phyloP scores from a whole-genome alignment of 1,140 invertebrate species.

The Ctenoplectra terminalis region DNA sequence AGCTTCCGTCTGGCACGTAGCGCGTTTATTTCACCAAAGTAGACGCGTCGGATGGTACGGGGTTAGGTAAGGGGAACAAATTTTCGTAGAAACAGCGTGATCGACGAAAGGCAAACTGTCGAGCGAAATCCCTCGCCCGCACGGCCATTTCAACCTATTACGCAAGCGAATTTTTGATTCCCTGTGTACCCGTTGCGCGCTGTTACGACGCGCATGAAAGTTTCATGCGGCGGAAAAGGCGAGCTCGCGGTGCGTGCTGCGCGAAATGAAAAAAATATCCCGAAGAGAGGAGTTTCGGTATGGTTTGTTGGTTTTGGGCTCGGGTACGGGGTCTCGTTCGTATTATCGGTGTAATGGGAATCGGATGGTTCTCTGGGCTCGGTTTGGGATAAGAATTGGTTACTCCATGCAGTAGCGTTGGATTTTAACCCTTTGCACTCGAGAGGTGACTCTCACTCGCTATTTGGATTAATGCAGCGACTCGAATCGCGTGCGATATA shows the following conservation, averaged over 20 bases:
- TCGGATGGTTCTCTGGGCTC: too few species aligned
- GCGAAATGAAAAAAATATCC: conserved; percentile 12
- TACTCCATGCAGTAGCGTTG: too few species aligned
- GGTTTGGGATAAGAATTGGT: too few species aligned
- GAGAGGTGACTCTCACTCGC: too few species aligned
- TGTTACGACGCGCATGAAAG: conserved; percentile 28
- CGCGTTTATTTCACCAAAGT: conserved; percentile 40
- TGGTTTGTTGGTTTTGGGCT: background rate
- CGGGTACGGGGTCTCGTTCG: background rate
- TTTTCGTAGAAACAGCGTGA: background rate
- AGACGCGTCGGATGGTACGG: background rate
- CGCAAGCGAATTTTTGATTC: conserved; percentile 39
- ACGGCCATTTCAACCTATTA: conserved; percentile 23
- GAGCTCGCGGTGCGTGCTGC: background rate
- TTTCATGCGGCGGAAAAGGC: conserved; percentile 32
- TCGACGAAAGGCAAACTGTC: conserved; percentile 19
- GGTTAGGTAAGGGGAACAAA: background rate
- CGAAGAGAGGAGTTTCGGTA: background rate
- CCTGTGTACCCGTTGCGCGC: background rate
- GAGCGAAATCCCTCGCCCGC: background rate
- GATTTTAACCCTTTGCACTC: too few species aligned
- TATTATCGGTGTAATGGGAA: background rate
- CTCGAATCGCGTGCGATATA: too few species aligned
- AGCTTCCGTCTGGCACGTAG: conserved; percentile 31
- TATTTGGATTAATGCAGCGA: too few species aligned